Percentiles rank a stretch among this genome's conserved stretches.
Conservation (phyloP, 2,888 invertebrate genomes). For the Ectemnius continuus region DNA sequence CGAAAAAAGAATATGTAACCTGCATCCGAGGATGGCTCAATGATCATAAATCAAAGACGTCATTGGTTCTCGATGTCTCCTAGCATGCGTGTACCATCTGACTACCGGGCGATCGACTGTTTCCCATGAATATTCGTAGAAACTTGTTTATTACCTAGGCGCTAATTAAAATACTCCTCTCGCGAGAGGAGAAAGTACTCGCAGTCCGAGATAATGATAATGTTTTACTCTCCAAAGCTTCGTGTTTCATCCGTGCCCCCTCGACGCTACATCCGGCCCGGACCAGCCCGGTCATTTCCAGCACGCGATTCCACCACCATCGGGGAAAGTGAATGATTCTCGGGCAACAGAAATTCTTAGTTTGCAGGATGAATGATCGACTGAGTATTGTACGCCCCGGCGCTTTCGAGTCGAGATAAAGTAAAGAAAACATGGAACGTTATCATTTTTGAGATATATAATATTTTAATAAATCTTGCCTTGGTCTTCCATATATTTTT, state of each 20-base stretch:
- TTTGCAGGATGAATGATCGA: too few species aligned
- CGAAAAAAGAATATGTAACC: not conserved
- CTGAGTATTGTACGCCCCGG: too few species aligned
- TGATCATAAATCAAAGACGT: slow-evolving; percentile 1
- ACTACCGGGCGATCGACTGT: not conserved
- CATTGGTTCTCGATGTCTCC: not conserved
- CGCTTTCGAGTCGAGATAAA: too few species aligned
- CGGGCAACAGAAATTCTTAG: not conserved
- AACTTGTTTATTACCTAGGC: not conserved
- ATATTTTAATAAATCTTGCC: too few species aligned
- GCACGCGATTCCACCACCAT: slow-evolving; percentile 37
- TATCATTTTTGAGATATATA: too few species aligned
- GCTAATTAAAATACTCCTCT: not conserved
- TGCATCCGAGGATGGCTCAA: slow-evolving; percentile 1
- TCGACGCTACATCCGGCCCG: slow-evolving; percentile 15
- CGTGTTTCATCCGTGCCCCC: not conserved
- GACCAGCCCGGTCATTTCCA: slow-evolving; percentile 18
- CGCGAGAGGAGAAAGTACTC: slow-evolving; percentile 14
- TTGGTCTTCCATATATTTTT: too few species aligned
- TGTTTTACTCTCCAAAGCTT: slow-evolving; percentile 17
- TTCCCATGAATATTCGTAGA: not conserved
- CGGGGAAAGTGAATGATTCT: slow-evolving; percentile 31
- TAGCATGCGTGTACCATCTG: not conserved
- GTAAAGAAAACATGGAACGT: too few species aligned
- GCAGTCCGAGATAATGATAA: slow-evolving; percentile 16